Evolutionary conservation across 2,113 vertebrate genomes (phyloP).

Genomic region (Strix uralensis): DNA sequence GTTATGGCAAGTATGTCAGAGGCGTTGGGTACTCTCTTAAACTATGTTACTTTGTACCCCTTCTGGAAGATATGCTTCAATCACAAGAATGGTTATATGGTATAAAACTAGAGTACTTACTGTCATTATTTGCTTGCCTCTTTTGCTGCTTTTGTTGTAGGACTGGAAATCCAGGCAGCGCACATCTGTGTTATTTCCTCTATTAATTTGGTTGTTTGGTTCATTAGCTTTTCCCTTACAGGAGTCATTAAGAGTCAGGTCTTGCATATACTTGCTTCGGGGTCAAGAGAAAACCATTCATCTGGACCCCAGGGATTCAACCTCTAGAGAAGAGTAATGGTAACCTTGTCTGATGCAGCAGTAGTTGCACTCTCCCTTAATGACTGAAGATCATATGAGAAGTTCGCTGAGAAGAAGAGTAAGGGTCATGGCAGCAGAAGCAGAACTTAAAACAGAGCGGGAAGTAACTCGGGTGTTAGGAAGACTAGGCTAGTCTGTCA

Average conservation of each 20-base stretch:
- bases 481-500: not conserved
- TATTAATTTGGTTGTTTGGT: not conserved
- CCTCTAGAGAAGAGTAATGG: not conserved
- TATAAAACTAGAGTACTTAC: not conserved
- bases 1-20: not conserved
- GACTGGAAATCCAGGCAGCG: not conserved
- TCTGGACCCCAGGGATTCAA: not conserved
- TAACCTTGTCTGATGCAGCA: not conserved
- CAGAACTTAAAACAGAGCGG: not conserved
- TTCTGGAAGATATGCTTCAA: not conserved
- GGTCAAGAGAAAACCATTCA: not conserved
- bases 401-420: not conserved
- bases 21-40: not conserved
- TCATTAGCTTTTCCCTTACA: constrained; percentile 6
- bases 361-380: not conserved
- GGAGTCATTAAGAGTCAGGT: not conserved
- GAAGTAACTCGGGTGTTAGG: not conserved
- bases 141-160: not conserved
- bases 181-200: not conserved
- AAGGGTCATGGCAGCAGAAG: not conserved
- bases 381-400: not conserved
- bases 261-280: not conserved
- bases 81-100: not conserved
- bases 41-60: not conserved
- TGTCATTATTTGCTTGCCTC: not conserved